These are phyloP conservation scores for Hedya salicella DNA, from an alignment of 2,888 invertebrate genomes.

Conservation along the genomic window DNA sequence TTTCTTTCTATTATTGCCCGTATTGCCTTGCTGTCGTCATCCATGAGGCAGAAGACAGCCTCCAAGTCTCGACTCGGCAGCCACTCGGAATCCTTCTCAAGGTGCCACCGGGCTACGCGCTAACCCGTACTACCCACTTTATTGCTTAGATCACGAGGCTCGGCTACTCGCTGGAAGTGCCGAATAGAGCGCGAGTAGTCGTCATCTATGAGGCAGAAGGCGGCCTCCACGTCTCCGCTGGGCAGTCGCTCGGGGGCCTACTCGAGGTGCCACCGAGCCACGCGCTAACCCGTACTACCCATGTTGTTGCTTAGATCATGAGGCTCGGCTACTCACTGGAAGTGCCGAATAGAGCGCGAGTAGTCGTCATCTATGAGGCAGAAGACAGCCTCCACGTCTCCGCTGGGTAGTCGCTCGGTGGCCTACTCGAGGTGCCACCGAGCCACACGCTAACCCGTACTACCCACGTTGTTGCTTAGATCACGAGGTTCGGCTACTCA, in stretches of 20 bases:
- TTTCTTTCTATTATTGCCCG: no score
- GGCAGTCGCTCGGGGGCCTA: not conserved
- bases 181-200: not conserved
- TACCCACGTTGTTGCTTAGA: no score
- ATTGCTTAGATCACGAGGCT: no score
- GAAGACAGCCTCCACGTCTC: slow-evolving; percentile 96
- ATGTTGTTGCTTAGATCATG: no score
- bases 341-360: not conserved
- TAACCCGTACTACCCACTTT: no score
- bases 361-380: slow-evolving; percentile 81
- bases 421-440: slow-evolving; percentile 96
- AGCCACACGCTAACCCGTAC: no score
- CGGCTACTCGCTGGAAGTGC: slow-evolving; percentile 59
- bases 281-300: no score
- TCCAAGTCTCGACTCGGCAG: slow-evolving; percentile 56
- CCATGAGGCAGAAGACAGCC: no score
- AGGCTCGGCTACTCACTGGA: slow-evolving; percentile 58
- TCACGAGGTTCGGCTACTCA: no score
- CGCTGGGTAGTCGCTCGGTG: slow-evolving; percentile 94
- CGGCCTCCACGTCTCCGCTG: slow-evolving; percentile 56
- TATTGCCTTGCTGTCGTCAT: no score
- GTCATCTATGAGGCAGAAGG: not conserved
- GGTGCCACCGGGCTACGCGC: not conserved
- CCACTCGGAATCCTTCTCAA: not conserved
- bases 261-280: not conserved